Evolutionary conservation across 2,797 vertebrate species (phyloP).

Genomic region (Muscicapa striata): DNA sequence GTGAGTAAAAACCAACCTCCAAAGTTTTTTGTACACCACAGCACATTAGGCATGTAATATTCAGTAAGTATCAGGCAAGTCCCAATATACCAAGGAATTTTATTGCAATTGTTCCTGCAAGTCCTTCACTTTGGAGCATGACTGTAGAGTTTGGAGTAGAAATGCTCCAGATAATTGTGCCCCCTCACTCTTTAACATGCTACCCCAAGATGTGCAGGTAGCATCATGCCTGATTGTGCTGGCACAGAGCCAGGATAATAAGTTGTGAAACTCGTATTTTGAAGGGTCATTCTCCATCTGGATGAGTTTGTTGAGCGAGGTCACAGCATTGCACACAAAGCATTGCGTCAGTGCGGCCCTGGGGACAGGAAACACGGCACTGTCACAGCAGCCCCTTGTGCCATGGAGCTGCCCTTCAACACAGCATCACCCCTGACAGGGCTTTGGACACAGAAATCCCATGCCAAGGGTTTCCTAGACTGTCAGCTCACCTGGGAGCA

Average conservation of each 20-base stretch:
- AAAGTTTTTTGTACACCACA: not conserved
- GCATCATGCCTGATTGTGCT: not conserved
- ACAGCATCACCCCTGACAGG: not conserved
- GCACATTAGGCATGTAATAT: not conserved
- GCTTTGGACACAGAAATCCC: not conserved
- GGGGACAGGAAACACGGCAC: not conserved
- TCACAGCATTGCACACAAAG: not conserved
- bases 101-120: not conserved
- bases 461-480: not conserved
- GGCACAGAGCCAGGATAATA: not conserved
- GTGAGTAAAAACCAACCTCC: not conserved
- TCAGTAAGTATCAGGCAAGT: not conserved
- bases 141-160: not conserved
- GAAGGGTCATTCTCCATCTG: slow-evolving; percentile 10
- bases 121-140: not conserved
- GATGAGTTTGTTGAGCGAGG: not conserved
- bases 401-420: accelerated
- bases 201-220: too few relatives aligned
- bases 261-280: not conserved
- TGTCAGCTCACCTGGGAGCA: not conserved
- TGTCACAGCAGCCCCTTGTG: not conserved
- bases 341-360: accelerated
- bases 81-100: not conserved
- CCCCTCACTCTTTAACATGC: not conserved
- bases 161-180: not conserved